phyloP scores from a whole-genome alignment of 2,797 vertebrate species.

The Melopsittacus undulatus region DNA sequence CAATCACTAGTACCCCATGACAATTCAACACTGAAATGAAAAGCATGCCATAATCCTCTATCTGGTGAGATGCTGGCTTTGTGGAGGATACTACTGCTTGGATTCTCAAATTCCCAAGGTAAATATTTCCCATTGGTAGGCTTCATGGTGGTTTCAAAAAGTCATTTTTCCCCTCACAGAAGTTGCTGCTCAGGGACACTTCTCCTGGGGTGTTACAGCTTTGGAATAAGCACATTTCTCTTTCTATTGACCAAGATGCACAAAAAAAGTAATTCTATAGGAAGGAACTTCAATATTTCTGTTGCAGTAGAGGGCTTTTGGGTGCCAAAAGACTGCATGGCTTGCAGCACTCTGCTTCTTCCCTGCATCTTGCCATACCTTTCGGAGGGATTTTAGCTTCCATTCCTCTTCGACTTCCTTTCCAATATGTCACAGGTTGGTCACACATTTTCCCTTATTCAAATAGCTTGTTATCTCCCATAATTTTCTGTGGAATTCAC shows the following conservation, averaged over 20 bases:
- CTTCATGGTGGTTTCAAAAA: not conserved
- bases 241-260: not conserved
- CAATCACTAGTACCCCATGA: not conserved
- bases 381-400: not conserved
- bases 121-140: not conserved
- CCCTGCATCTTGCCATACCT: not conserved
- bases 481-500: not conserved
- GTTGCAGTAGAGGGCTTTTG: not conserved
- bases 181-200: not conserved
- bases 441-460: not conserved
- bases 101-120: not conserved
- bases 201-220: not conserved
- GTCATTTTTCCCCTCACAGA: not conserved
- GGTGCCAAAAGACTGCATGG: not conserved
- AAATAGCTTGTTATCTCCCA: not conserved
- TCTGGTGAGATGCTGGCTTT: not conserved
- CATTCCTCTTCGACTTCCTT: not conserved
- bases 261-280: not conserved
- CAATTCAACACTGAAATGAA: not conserved
- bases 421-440: fast-evolving
- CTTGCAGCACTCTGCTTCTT: not conserved
- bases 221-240: not conserved
- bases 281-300: not conserved
- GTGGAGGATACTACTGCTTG: not conserved
- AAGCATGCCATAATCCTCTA: fast-evolving